These are phyloP conservation scores for Macquaria australasica DNA, from an alignment of 2,113 vertebrate genomes.

Conservation along the genomic window DNA sequence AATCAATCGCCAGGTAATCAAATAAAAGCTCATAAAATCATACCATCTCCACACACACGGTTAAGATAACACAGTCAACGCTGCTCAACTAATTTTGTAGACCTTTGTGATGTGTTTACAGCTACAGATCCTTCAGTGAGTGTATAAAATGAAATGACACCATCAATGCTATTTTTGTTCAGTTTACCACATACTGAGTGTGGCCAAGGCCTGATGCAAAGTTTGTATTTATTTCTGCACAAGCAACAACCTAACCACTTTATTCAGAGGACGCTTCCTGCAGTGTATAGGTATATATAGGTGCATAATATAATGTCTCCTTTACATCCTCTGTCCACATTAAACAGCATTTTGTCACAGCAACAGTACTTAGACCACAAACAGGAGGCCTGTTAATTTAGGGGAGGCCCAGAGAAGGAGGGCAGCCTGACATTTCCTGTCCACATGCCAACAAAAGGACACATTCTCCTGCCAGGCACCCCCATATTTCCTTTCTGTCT, in stretches of 20 bases:
- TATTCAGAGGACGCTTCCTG: slow-evolving; percentile 8
- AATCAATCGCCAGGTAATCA: not conserved
- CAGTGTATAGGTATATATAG: not conserved
- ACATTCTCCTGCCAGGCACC: slow-evolving; percentile 46
- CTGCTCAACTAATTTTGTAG: too few relatives aligned
- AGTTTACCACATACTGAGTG: not conserved
- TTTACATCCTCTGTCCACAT: not conserved
- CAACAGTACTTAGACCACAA: slow-evolving; percentile 13
- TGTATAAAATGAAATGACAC: not conserved
- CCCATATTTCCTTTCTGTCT: slow-evolving; percentile 54
- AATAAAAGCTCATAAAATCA: not conserved
- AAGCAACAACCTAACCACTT: not conserved
- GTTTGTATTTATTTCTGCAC: not conserved
- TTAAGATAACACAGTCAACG: not conserved
- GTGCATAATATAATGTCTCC: not conserved
- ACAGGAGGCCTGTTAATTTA: slow-evolving; percentile 43
- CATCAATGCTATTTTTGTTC: not conserved
- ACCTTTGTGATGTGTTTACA: not conserved
- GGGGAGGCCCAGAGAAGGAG: slow-evolving; percentile 33
- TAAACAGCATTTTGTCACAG: not conserved
- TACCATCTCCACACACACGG: not conserved
- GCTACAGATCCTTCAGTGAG: not conserved
- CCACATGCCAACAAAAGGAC: slow-evolving; percentile 57
- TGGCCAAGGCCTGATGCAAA: not conserved
- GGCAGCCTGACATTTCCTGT: slow-evolving; percentile 61